Percentiles rank a stretch among this genome's conserved stretches.
Evolutionary conservation across 2,113 vertebrate species (phyloP).

Genomic region (Lampris incognitus): DNA sequence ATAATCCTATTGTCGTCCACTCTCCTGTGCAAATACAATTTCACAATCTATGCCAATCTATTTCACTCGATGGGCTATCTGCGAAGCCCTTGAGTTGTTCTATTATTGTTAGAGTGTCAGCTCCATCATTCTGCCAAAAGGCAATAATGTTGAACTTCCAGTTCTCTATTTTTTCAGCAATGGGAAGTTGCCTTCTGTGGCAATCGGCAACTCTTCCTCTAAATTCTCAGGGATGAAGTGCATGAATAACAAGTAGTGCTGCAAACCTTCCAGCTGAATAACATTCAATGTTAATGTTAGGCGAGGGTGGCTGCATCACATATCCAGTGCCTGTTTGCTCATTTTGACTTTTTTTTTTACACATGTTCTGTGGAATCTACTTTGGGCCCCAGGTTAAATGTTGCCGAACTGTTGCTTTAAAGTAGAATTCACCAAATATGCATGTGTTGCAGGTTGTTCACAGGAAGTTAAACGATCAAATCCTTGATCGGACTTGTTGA

Average conservation of each 20-base stretch:
- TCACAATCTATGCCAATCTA: neutral
- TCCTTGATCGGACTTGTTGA: too few relatives aligned
- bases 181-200: conserved; percentile 60
- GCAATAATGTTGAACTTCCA: conserved; percentile 46
- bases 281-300: neutral
- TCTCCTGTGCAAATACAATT: neutral
- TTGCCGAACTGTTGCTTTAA: too few relatives aligned
- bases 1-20: neutral
- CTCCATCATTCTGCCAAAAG: conserved; percentile 10
- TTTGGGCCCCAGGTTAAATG: neutral
- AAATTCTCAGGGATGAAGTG: neutral
- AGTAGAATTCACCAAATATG: too few relatives aligned
- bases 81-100: neutral
- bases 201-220: conserved; percentile 64
- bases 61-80: neutral
- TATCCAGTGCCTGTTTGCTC: conserved; percentile 34
- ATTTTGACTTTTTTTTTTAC: conserved; percentile 7
- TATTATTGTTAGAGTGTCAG: conserved; percentile 8
- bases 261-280: neutral
- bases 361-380: neutral
- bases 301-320: neutral
- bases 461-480: too few relatives aligned
- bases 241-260: neutral
- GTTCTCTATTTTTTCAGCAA: conserved; percentile 56
- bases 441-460: too few relatives aligned